These are phyloP conservation scores for Drosophila paramelanica DNA, from an alignment of 2,888 invertebrate genomes.

Conservation along the genomic window DNA sequence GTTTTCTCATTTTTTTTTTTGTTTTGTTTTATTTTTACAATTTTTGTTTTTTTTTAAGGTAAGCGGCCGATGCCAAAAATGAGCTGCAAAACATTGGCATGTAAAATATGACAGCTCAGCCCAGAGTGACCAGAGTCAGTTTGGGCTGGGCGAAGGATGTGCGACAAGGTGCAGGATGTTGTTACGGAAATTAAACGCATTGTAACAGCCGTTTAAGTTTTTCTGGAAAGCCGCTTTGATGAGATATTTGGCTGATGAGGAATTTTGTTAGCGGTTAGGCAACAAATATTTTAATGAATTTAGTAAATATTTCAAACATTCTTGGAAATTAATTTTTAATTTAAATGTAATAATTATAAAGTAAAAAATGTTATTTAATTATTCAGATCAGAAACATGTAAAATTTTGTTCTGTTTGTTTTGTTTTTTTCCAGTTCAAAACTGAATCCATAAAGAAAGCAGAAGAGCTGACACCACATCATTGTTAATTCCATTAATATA, in stretches of 20 bases:
- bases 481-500: no score
- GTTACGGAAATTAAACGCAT: slow-evolving; percentile 74
- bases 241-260: slow-evolving; percentile 11
- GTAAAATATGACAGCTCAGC: slow-evolving; percentile 48
- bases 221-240: slow-evolving; percentile 6
- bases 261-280: slow-evolving; percentile 13
- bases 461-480: no score
- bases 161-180: slow-evolving; percentile 57
- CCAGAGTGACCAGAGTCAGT: slow-evolving; percentile 40
- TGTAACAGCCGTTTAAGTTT: slow-evolving; percentile 47
- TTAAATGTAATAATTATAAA: no score
- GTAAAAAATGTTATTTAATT: no score
- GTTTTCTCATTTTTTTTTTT: slow-evolving; percentile 2
- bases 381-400: no score
- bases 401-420: no score
- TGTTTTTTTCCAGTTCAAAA: no score
- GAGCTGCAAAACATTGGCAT: slow-evolving; percentile 34
- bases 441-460: no score
- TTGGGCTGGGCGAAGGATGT: slow-evolving; percentile 32
- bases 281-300: slow-evolving; percentile 12
- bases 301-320: not conserved
- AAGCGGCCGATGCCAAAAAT: slow-evolving; percentile 6
- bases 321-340: not conserved
- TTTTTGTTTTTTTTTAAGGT: slow-evolving; percentile 20
- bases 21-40: slow-evolving; percentile 20